These are phyloP conservation scores for Lycopodina hypogea DNA, from an alignment of 37 sponge, comb jelly and placozoan genomes.

Conservation along the genomic window DNA sequence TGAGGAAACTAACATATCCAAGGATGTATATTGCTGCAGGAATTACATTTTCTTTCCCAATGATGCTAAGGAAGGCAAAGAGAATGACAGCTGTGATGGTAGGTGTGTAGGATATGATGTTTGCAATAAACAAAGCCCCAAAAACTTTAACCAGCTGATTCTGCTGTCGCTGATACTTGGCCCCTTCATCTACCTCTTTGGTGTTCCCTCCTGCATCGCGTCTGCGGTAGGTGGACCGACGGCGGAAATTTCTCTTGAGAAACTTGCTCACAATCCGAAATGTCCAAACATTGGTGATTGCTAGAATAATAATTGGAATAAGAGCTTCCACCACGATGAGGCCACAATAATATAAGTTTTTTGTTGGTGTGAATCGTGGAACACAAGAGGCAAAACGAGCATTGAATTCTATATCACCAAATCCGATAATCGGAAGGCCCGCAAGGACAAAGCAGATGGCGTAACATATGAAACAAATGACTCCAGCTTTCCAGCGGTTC, in stretches of 20 bases:
- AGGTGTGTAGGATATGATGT: slow-evolving; percentile 59
- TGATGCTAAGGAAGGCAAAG: not conserved
- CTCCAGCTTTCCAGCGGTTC: slow-evolving; percentile 19
- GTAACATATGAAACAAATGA: slow-evolving; percentile 27
- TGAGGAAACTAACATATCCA: slow-evolving; percentile 57
- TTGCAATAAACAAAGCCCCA: slow-evolving; percentile 55
- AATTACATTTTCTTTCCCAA: slow-evolving; percentile 7
- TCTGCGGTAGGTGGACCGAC: slow-evolving; percentile 20
- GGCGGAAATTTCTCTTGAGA: slow-evolving; percentile 28
- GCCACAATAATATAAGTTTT: slow-evolving; percentile 43
- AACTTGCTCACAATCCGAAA: slow-evolving; percentile 53
- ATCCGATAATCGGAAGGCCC: slow-evolving; percentile 48
- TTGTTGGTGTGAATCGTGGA: slow-evolving; percentile 39
- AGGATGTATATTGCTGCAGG: slow-evolving; percentile 53
- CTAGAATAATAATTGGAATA: slow-evolving; percentile 54
- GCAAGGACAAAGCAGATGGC: slow-evolving; percentile 30
- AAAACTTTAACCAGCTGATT: slow-evolving; percentile 60
- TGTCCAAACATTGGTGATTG: slow-evolving; percentile 57
- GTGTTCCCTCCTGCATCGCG: not conserved
- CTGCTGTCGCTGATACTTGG: slow-evolving; percentile 56
- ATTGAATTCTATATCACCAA: slow-evolving; percentile 77
- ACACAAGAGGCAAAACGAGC: slow-evolving; percentile 53
- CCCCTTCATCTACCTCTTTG: slow-evolving; percentile 16
- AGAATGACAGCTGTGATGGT: slow-evolving; percentile 30
- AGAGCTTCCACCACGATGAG: slow-evolving; percentile 36